phyloP scores from a whole-genome alignment of 1,140 invertebrate genomes.

The Pseudomyrmex flavicornis region DNA sequence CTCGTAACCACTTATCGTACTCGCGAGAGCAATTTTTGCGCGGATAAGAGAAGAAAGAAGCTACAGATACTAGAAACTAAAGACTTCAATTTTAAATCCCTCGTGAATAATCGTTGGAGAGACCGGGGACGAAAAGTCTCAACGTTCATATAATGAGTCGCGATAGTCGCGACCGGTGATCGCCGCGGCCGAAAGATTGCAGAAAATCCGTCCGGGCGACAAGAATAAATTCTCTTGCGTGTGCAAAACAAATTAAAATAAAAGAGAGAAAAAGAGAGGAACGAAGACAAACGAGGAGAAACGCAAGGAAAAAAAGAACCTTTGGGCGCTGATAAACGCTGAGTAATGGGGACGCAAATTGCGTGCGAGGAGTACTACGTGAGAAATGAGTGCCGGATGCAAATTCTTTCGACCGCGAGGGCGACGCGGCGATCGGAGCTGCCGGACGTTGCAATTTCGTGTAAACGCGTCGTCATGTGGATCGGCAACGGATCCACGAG shows the following conservation, averaged over 20 bases:
- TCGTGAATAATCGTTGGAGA: slow-evolving; percentile 32
- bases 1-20: slow-evolving; percentile 19
- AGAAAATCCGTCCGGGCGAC: slow-evolving; percentile 46
- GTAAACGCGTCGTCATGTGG: slow-evolving; percentile 13
- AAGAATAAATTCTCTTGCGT: slow-evolving; percentile 59
- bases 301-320: not conserved
- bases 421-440: slow-evolving; percentile 11
- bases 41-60: slow-evolving; percentile 8
- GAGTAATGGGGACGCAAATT: slow-evolving; percentile 72
- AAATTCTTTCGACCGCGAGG: slow-evolving; percentile 55
- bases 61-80: slow-evolving; percentile 9
- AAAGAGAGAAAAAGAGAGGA: not conserved
- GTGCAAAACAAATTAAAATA: slow-evolving; percentile 48
- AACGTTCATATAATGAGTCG: slow-evolving; percentile 18
- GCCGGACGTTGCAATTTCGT: slow-evolving; percentile 11
- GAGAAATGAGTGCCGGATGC: slow-evolving; percentile 62
- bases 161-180: slow-evolving; percentile 24
- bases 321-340: slow-evolving; percentile 67
- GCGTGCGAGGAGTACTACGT: slow-evolving; percentile 47
- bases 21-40: slow-evolving; percentile 43
- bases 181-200: slow-evolving; percentile 37
- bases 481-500: not conserved
- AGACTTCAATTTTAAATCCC: slow-evolving; percentile 38
- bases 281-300: not conserved
- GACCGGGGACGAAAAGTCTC: slow-evolving; percentile 13